A percentile compares a stretch with the other conserved stretches of the same genome.
phyloP scores from a whole-genome alignment of 37 sponge, comb jelly and placozoan genomes.

The Spongilla lacustris region DNA sequence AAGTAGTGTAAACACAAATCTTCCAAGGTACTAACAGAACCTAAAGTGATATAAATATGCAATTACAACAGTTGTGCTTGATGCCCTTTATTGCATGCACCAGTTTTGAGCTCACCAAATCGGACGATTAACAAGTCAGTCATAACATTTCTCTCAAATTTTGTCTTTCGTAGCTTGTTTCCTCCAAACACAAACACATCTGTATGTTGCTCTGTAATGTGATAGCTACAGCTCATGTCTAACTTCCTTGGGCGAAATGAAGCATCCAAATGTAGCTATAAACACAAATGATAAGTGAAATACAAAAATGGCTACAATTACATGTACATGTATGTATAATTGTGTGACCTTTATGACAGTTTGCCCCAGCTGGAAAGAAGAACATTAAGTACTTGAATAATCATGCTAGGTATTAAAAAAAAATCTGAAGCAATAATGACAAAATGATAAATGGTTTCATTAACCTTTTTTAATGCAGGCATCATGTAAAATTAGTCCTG shows the following conservation, averaged over 20 bases:
- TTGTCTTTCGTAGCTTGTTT: constrained; percentile 3
- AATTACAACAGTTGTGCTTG: too few species aligned
- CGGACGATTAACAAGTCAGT: background rate
- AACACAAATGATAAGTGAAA: background rate
- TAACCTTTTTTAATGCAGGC: too few species aligned
- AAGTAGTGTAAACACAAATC: background rate
- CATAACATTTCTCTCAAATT: constrained; percentile 8
- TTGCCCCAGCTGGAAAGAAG: too few species aligned
- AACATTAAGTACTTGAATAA: too few species aligned
- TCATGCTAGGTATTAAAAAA: too few species aligned
- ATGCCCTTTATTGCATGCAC: too few species aligned
- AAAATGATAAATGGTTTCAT: too few species aligned
- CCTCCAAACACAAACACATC: constrained; percentile 21
- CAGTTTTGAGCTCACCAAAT: constrained; percentile 15
- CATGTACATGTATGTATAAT: too few species aligned
- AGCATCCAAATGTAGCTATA: background rate
- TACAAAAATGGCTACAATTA: too few species aligned
- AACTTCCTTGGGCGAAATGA: constrained; percentile 2
- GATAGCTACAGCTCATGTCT: constrained; percentile 11
- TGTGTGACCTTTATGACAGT: too few species aligned
- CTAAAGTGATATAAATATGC: background rate
- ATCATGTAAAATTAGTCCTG: too few species aligned
- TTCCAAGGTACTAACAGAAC: background rate
- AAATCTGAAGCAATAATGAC: too few species aligned
- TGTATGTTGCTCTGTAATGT: background rate